These are phyloP conservation scores for Sipha maydis DNA, from an alignment of 2,888 invertebrate species.

Conservation along the genomic window DNA sequence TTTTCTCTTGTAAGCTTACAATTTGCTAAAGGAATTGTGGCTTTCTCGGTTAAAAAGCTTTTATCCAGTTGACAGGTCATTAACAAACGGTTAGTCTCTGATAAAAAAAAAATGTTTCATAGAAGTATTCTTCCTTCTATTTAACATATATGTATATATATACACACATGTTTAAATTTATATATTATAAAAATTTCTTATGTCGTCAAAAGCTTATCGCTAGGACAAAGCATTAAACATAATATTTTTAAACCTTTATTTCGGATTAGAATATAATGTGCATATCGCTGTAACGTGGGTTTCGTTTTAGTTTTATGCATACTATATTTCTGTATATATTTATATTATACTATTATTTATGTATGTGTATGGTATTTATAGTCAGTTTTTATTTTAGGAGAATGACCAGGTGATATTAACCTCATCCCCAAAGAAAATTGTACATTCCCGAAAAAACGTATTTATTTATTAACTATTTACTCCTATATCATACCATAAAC, in stretches of 20 bases:
- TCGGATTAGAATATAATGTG: not conserved
- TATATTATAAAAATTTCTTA: conserved; percentile 9
- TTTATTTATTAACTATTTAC: too few relatives aligned
- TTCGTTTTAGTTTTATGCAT: not conserved
- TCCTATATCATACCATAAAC: too few relatives aligned
- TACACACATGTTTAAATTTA: not conserved
- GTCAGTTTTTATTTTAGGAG: too few relatives aligned
- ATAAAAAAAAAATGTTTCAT: conserved; percentile 18
- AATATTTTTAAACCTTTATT: not conserved
- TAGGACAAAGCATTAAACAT: not conserved
- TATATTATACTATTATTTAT: too few relatives aligned
- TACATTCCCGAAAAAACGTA: too few relatives aligned
- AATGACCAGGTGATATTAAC: too few relatives aligned
- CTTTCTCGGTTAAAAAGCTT: conserved; percentile 49
- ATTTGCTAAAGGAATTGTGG: not conserved
- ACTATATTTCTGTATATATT: too few relatives aligned
- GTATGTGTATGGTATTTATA: too few relatives aligned
- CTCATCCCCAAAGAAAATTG: too few relatives aligned
- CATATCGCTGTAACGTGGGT: not conserved
- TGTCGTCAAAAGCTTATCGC: conserved; percentile 7
- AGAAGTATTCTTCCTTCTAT: not conserved
- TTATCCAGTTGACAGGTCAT: conserved; percentile 49
- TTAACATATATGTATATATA: not conserved
- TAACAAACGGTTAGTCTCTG: conserved; percentile 25
- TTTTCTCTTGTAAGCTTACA: not conserved